These are phyloP conservation scores for Glyphotaelius pellucidus DNA, from an alignment of 2,888 invertebrate genomes.

Conservation along the genomic window DNA sequence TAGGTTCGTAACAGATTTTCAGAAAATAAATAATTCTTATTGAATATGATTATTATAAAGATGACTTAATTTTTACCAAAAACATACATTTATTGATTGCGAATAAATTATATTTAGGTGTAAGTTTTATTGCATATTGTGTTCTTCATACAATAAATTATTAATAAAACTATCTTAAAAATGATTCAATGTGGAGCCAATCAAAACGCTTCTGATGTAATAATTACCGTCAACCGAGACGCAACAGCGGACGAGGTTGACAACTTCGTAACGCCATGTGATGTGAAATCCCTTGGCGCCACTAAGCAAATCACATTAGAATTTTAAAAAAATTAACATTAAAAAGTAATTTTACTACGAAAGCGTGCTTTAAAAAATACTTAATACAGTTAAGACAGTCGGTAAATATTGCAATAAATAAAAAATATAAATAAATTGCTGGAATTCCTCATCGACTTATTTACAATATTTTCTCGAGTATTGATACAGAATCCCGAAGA, in stretches of 20 bases:
- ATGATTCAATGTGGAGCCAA: neutral
- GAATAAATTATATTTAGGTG: too few species aligned
- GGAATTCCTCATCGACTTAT: neutral
- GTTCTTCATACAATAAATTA: too few species aligned
- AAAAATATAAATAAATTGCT: neutral
- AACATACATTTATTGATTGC: neutral
- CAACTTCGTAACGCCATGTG: neutral
- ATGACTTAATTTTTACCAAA: neutral
- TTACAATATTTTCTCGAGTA: neutral
- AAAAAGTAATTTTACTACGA: neutral
- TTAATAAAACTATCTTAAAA: too few species aligned
- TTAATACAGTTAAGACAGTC: neutral
- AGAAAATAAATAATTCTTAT: too few species aligned
- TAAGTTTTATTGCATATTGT: too few species aligned
- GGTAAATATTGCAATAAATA: neutral
- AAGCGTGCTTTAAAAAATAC: too few species aligned
- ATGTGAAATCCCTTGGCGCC: neutral
- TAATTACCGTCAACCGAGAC: neutral
- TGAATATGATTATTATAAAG: too few species aligned
- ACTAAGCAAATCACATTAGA: neutral
- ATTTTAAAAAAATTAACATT: neutral
- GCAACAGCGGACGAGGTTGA: neutral
- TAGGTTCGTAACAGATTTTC: neutral
- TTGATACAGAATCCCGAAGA: neutral
- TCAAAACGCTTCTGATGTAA: neutral